A percentile compares a stretch with the other conserved stretches of the same genome.
These are phyloP conservation scores for Corythornis cristatus DNA, from an alignment of 2,113 vertebrate genomes.

Conservation along the genomic window DNA sequence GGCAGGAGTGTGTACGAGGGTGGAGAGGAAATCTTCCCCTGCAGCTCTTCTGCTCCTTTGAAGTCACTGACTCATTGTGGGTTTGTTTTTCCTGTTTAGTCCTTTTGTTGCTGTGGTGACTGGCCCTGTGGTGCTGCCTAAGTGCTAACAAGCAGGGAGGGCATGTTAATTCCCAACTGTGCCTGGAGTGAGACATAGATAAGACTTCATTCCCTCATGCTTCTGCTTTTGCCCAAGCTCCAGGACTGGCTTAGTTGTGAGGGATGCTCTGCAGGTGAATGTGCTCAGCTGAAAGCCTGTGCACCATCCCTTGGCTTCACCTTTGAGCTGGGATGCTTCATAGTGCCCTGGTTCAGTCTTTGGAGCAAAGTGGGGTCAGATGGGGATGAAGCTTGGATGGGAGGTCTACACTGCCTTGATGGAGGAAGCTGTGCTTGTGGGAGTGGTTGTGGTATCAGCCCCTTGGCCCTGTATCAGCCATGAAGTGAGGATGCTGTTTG, in stretches of 20 bases:
- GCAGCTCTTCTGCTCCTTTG: conserved; percentile 7
- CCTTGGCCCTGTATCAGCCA: background rate
- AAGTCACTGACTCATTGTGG: conserved; percentile 42
- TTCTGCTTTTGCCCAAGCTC: background rate
- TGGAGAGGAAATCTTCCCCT: conserved; percentile 3
- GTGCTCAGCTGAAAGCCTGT: background rate
- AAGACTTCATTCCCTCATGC: background rate
- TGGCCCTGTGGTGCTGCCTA: background rate
- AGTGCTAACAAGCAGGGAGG: background rate
- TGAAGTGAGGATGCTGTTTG: background rate
- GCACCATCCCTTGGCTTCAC: background rate
- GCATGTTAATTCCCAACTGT: background rate
- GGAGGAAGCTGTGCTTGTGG: background rate
- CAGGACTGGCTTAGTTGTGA: background rate
- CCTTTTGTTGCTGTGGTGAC: conserved; percentile 21
- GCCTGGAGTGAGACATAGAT: background rate
- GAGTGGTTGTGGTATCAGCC: background rate
- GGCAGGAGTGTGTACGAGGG: background rate
- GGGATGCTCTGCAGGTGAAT: background rate
- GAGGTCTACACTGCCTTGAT: background rate
- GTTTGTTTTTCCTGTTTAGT: conserved; percentile 43
- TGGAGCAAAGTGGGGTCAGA: background rate
- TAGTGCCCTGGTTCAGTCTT: rapidly evolving
- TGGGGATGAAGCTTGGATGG: background rate
- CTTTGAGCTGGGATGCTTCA: background rate